Conservation (phyloP, 2,113 vertebrate species). For the Limanda limanda region DNA sequence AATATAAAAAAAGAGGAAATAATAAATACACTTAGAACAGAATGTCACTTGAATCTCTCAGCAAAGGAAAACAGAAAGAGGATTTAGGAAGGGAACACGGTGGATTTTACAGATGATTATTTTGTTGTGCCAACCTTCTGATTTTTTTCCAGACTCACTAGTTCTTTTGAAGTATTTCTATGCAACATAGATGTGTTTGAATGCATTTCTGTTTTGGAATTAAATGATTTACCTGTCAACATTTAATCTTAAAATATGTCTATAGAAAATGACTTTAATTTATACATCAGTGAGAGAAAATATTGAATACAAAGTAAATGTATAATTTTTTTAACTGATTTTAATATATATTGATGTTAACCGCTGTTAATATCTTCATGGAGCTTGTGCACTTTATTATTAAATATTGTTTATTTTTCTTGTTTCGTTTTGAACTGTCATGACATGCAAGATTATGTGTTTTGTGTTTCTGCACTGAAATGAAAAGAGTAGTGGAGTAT, state of each 20-base stretch:
- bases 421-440: constrained; percentile 52
- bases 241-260: constrained; percentile 57
- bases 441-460: constrained; percentile 55
- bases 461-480: constrained; percentile 67
- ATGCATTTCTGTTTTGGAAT: constrained; percentile 80
- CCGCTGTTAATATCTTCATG: constrained; percentile 73
- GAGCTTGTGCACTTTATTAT: constrained; percentile 84
- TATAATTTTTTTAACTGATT: constrained; percentile 78
- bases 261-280: constrained; percentile 79
- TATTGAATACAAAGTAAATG: constrained; percentile 41
- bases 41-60: constrained; percentile 61
- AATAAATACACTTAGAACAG: constrained; percentile 45
- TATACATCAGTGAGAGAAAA: constrained; percentile 80
- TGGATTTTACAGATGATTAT: constrained; percentile 64
- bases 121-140: constrained; percentile 86
- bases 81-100: constrained; percentile 28
- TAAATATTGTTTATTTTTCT: constrained; percentile 56
- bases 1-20: constrained; percentile 9
- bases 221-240: constrained; percentile 65
- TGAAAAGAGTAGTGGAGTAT: constrained; percentile 51
- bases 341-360: constrained; percentile 75
- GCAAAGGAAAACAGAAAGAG: constrained; percentile 16
- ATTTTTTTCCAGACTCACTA: constrained; percentile 79
- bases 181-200: constrained; percentile 91
- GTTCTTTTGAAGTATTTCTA: constrained; percentile 92